phyloP scores from a whole-genome alignment of 1,140 invertebrate species.

The Hycleus phaleratus region DNA sequence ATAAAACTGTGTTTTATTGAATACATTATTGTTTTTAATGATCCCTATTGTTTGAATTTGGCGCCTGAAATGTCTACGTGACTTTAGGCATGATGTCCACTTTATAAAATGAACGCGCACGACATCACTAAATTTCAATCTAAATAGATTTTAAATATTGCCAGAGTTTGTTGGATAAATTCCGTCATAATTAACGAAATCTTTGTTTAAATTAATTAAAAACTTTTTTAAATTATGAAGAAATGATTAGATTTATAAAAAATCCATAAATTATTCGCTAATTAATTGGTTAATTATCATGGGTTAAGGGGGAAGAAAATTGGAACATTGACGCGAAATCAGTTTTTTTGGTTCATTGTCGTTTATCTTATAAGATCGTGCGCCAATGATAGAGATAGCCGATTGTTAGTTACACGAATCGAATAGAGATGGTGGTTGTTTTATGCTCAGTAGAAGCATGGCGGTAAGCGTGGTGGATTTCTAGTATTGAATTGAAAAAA shows the following conservation, averaged over 20 bases:
- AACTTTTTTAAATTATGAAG: too few relatives aligned
- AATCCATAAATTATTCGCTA: too few relatives aligned
- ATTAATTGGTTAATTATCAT: too few relatives aligned
- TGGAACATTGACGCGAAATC: neutral
- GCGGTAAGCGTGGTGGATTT: slow-evolving; percentile 24
- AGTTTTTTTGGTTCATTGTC: neutral
- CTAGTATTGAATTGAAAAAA: slow-evolving; percentile 17
- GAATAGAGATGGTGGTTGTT: neutral
- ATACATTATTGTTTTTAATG: neutral
- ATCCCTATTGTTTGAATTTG: slow-evolving; percentile 2
- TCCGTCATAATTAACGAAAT: too few relatives aligned
- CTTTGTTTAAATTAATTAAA: too few relatives aligned
- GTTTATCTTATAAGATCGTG: neutral
- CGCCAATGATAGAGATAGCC: neutral
- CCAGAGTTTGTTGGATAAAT: too few relatives aligned
- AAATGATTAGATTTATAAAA: too few relatives aligned
- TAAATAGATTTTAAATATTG: too few relatives aligned
- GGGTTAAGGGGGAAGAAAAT: too few relatives aligned
- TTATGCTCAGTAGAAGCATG: slow-evolving; percentile 19
- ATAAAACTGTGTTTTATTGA: slow-evolving; percentile 19
- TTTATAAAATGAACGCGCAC: too few relatives aligned
- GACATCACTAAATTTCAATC: too few relatives aligned
- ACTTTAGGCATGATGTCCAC: slow-evolving; percentile 1
- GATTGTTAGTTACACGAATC: too few relatives aligned
- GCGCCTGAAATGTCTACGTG: slow-evolving; percentile 3